These are phyloP conservation scores for Bungarus multicinctus DNA, from an alignment of 2,113 vertebrate species.

Conservation along the genomic window DNA sequence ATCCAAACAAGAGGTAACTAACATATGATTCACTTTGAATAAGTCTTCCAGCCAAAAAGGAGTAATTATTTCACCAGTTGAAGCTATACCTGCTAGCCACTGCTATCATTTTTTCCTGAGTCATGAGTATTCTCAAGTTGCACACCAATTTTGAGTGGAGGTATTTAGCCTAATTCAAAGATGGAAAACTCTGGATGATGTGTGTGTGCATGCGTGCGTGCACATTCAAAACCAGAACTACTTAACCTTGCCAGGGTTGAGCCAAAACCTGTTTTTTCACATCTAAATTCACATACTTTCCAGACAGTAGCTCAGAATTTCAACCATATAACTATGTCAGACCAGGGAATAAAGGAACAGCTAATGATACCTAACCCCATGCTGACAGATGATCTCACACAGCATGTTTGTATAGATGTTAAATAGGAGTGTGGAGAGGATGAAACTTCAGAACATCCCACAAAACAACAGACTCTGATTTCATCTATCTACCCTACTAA, in stretches of 20 bases:
- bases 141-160: neutral
- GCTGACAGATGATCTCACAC: neutral
- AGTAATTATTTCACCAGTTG: neutral
- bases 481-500: neutral
- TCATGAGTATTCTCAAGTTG: neutral
- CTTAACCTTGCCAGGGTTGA: neutral
- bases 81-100: neutral
- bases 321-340: neutral
- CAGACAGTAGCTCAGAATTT: neutral
- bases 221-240: neutral
- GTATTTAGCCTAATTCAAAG: neutral
- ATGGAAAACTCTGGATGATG: neutral
- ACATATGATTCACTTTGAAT: neutral
- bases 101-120: neutral
- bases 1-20: neutral
- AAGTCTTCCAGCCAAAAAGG: neutral
- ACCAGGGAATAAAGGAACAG: neutral
- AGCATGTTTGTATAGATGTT: neutral
- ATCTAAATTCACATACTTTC: neutral
- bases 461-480: neutral
- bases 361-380: neutral
- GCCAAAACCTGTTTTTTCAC: neutral
- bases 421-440: neutral
- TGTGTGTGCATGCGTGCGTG: too few relatives aligned
- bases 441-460: neutral